Evolutionary conservation across 1,140 invertebrate genomes (phyloP).

Genomic region (Neodiprion pinetum): DNA sequence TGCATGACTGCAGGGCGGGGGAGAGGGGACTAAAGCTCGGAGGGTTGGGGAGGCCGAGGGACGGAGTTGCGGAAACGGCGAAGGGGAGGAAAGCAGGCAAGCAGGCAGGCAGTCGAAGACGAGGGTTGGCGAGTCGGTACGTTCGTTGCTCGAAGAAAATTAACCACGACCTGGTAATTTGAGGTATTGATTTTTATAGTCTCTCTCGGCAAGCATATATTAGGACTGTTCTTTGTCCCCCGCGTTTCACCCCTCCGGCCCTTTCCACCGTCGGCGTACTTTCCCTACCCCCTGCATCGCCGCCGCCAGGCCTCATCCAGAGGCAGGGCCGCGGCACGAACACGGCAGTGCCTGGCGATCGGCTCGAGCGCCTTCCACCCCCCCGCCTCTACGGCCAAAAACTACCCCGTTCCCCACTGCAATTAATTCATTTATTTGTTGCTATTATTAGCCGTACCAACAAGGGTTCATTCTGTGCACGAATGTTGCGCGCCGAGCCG

Average conservation of each 20-base stretch:
- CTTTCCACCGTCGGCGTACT: slow-evolving; percentile 14
- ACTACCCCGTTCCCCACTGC: background rate
- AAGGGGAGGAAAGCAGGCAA: slow-evolving; percentile 11
- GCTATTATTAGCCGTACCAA: slow-evolving; percentile 4
- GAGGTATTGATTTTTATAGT: slow-evolving; percentile 65
- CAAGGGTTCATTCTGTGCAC: background rate
- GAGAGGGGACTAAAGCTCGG: background rate
- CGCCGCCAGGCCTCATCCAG: background rate
- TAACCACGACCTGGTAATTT: slow-evolving; percentile 64
- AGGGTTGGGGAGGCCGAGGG: slow-evolving; percentile 22
- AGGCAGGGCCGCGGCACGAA: background rate
- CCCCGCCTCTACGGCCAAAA: background rate
- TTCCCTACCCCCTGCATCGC: background rate
- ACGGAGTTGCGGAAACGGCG: slow-evolving; percentile 8
- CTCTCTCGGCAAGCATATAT: slow-evolving; percentile 61
- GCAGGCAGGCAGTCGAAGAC: slow-evolving; percentile 24
- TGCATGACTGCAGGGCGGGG: background rate
- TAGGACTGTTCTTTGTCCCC: slow-evolving; percentile 50
- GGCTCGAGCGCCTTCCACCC: slow-evolving; percentile 31
- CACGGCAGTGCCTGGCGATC: slow-evolving; percentile 52
- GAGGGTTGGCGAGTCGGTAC: slow-evolving; percentile 31
- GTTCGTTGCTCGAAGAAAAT: slow-evolving; percentile 57
- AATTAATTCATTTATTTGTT: slow-evolving; percentile 8
- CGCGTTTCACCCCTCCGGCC: slow-evolving; percentile 10
- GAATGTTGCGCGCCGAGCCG: background rate